Percentiles rank a stretch among this genome's conserved stretches.
Conservation (phyloP, 2,888 invertebrate genomes). For the Oligia strigilis region DNA sequence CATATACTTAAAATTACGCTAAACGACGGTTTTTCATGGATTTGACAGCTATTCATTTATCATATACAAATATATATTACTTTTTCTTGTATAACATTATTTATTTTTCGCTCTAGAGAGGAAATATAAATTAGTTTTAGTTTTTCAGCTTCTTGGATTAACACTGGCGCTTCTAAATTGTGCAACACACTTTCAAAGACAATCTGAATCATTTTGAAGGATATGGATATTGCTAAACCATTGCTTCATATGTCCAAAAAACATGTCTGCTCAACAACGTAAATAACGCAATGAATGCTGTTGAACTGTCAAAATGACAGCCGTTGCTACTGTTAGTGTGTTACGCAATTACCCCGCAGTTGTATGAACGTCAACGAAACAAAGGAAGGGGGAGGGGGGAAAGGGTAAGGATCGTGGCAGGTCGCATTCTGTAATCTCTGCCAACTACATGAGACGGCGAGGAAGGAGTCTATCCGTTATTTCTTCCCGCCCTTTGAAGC, state of each 20-base stretch:
- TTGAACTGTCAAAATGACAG: neutral
- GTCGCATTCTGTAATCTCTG: too few species aligned
- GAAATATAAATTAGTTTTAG: slow-evolving; percentile 15
- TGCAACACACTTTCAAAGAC: neutral
- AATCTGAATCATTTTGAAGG: neutral
- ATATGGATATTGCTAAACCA: neutral
- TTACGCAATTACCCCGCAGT: too few species aligned
- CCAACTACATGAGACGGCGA: too few species aligned
- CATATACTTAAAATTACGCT: slow-evolving; percentile 31
- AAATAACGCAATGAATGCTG: neutral
- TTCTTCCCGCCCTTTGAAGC: neutral
- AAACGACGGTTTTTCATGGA: slow-evolving; percentile 65
- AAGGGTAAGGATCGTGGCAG: too few species aligned
- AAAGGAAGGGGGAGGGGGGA: too few species aligned
- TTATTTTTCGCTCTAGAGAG: slow-evolving; percentile 27
- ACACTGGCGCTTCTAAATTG: slow-evolving; percentile 24
- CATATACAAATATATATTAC: slow-evolving; percentile 66
- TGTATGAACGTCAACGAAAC: too few species aligned
- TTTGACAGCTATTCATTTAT: slow-evolving; percentile 59
- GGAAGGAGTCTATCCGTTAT: neutral
- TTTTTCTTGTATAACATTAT: slow-evolving; percentile 54
- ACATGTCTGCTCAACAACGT: neutral
- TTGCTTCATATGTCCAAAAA: neutral
- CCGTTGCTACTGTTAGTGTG: neutral
- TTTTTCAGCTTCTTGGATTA: neutral